Percentiles rank a stretch among this genome's conserved stretches.
These are phyloP conservation scores for Teleogryllus occipitalis DNA, from an alignment of 1,140 invertebrate species.

Conservation along the genomic window DNA sequence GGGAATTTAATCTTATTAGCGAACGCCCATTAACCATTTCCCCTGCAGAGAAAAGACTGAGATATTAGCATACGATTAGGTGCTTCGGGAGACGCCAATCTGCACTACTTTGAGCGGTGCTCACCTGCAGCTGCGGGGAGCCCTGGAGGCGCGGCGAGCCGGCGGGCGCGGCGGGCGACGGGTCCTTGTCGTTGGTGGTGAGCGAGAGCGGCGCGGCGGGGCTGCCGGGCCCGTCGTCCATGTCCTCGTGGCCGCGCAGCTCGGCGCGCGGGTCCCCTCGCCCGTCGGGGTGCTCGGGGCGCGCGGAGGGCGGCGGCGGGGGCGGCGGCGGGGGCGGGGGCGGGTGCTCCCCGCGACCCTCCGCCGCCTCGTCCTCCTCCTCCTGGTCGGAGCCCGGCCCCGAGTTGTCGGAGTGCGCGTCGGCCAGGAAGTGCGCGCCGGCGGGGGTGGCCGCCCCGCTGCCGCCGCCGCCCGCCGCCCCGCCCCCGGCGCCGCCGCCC, in stretches of 20 bases:
- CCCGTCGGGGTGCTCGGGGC: not conserved
- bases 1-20: no score
- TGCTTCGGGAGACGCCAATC: no score
- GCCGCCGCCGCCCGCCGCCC: not conserved
- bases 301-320: not conserved
- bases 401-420: constrained; percentile 14
- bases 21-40: no score
- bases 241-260: constrained; percentile 15
- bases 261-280: not conserved
- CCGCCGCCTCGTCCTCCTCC: constrained; percentile 23
- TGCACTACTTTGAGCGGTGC: no score
- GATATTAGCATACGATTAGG: no score
- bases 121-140: no score
- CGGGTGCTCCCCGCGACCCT: not conserved
- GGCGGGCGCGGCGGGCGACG: not conserved
- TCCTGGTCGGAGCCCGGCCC: constrained; percentile 20
- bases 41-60: no score
- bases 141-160: not conserved
- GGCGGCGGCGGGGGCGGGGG: no score
- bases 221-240: constrained; percentile 17
- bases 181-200: constrained; percentile 24
- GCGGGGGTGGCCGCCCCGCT: not conserved
- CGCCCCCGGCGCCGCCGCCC: not conserved
- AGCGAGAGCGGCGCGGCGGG: constrained; percentile 28
- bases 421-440: not conserved